Percentiles rank a stretch among this genome's conserved stretches.
These are phyloP conservation scores for Cynopterus brachyotis DNA, from an alignment of 2,113 vertebrate genomes.

Conservation along the genomic window DNA sequence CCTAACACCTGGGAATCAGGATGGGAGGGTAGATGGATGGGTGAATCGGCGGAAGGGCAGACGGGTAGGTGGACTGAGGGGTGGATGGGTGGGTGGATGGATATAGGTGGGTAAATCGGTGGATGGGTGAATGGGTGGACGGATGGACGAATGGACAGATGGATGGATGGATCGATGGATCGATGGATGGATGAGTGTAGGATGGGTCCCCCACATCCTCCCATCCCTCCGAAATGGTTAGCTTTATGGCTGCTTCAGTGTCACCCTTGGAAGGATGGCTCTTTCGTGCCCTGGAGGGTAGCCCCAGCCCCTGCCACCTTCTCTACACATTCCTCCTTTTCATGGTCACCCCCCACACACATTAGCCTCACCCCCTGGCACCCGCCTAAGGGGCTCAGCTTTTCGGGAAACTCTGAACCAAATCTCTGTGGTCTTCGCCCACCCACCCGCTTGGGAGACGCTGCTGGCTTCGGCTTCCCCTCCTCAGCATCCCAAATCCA, in stretches of 20 bases:
- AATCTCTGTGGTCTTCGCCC: fast-evolving
- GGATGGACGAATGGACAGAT: fast-evolving
- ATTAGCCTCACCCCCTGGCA: neutral
- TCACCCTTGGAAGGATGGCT: neutral
- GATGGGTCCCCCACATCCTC: neutral
- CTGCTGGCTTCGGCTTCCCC: neutral
- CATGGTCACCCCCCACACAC: fast-evolving
- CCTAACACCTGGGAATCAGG: neutral
- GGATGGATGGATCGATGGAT: neutral
- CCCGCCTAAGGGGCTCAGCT: neutral
- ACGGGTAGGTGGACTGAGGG: neutral
- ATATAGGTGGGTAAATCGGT: fast-evolving
- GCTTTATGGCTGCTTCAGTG: neutral
- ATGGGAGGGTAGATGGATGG: neutral
- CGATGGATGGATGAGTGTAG: neutral
- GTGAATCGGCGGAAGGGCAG: too few species aligned
- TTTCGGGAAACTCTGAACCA: neutral
- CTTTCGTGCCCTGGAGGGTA: neutral
- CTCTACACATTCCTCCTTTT: neutral
- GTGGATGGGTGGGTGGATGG: fast-evolving
- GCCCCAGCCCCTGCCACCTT: too few species aligned
- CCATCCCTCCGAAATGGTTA: neutral
- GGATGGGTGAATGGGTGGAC: fast-evolving
- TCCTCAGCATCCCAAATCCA: neutral
- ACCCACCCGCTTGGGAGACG: neutral